Evolutionary conservation across 2,888 invertebrate species (phyloP), one percentile per base, ranked within the genome.

Genomic region (Acronicta leporina): DNA sequence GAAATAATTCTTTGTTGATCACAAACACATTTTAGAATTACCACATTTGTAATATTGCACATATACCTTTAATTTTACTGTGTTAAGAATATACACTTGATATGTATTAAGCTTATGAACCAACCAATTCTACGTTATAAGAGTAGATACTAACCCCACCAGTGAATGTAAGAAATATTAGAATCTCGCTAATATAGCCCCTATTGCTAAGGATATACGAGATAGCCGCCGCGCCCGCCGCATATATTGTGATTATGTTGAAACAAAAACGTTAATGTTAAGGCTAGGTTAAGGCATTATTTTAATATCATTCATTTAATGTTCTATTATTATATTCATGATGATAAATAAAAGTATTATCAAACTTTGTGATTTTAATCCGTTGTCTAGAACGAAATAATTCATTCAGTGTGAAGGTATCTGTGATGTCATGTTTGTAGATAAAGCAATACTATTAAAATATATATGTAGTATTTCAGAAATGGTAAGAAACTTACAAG

Each of bases 241-340:
- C 78, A 84, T 76, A 75, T 49, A 87, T 79, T 90, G 91, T 92
- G 90, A 92, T 91, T 88, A 87, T 88, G 64, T 89, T 86, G 82
- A 87, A 89, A 89, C 87, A 89, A 89, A 86, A 78, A 79, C 63
- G 30, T 63, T 87, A 85, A 78, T 40, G 55, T 53, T 90, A 90
- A 89, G 86, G 30, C n/a, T 90, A 88, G 81, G 14, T 20, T 90
- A 88, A 89, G 87, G 64, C 76, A 88, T 87, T 89, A 90, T 87
- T 90, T 89, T 89, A 89, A 86, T 89, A 87, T 75, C 69, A 77
- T 87, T 89, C 82, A 83, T 87, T 88, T 89, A 87, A 88, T 84
- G 87, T 89, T 89, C 85, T 87, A 89, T 87, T 84, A 87, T 83
- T 83, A 81, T 84, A 82, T 80, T 83, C 77, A 77, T 77, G 80